phyloP scores from a whole-genome alignment of 2,888 invertebrate species.

The Ectemnius continuus region DNA sequence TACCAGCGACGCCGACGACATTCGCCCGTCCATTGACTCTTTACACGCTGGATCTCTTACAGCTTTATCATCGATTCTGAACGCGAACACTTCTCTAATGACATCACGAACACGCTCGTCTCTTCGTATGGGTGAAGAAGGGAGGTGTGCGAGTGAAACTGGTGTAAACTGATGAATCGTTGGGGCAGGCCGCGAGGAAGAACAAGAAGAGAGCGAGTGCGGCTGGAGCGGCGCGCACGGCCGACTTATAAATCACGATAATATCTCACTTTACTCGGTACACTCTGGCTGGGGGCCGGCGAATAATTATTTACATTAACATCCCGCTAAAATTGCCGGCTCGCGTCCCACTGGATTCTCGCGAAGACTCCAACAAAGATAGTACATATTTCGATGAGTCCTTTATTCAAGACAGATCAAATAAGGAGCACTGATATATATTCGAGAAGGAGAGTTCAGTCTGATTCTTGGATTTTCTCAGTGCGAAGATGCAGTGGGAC shows the following conservation, averaged over 20 bases:
- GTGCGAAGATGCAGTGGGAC: too few species aligned
- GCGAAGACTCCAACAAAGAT: too few species aligned
- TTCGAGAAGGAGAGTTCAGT: too few species aligned
- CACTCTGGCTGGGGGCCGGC: conserved; percentile 12
- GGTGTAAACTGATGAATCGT: conserved; percentile 29
- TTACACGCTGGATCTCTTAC: conserved; percentile 18
- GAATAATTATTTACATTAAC: conserved; percentile 53
- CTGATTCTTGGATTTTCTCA: too few species aligned
- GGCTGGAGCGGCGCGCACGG: conserved; percentile 20
- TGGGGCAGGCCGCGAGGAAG: conserved; percentile 17
- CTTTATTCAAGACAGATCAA: too few species aligned
- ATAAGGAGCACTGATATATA: too few species aligned
- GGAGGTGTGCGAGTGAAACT: conserved; percentile 6
- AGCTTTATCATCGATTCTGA: conserved; percentile 13
- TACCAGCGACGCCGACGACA: too few species aligned
- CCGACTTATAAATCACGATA: conserved; percentile 50
- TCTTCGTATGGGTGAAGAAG: too few species aligned
- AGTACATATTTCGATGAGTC: too few species aligned
- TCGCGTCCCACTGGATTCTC: too few species aligned
- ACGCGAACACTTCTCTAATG: not conserved
- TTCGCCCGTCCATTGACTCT: not conserved
- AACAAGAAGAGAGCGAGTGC: conserved; percentile 22
- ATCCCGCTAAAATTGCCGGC: conserved; percentile 39
- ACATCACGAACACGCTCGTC: too few species aligned
- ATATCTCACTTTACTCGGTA: conserved; percentile 38